Conservation (phyloP, 1,140 invertebrate genomes). For the Drosophila arawakana region DNA sequence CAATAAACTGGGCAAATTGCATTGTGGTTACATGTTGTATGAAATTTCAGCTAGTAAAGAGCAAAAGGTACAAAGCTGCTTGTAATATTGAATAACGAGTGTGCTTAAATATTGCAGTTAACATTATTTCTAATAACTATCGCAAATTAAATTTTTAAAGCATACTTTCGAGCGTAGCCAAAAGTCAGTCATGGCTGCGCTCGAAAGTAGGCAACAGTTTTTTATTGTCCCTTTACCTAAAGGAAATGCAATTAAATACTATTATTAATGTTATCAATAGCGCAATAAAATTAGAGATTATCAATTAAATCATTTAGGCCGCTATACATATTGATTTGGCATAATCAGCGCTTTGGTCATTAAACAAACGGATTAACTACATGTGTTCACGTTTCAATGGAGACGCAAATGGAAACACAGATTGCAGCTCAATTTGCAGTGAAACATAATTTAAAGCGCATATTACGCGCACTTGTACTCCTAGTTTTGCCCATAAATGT, state of each 20-base stretch:
- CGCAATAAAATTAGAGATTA: neutral
- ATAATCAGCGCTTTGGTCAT: conserved; percentile 2
- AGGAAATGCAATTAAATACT: neutral
- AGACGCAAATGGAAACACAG: conserved; percentile 17
- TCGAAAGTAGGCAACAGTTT: conserved; percentile 1
- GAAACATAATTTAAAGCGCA: conserved; percentile 49
- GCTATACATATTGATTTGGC: neutral
- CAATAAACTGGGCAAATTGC: conserved; percentile 30
- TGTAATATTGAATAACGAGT: conserved; percentile 18
- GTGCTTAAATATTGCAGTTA: neutral
- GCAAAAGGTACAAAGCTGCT: conserved; percentile 10
- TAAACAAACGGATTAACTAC: conserved; percentile 10
- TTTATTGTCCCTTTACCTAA: neutral
- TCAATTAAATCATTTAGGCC: conserved; percentile 1
- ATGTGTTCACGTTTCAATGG: conserved; percentile 4
- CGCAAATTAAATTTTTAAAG: neutral
- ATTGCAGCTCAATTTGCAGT: conserved; percentile 44
- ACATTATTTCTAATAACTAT: neutral
- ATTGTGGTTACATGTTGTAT: conserved; percentile 9
- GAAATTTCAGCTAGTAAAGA: neutral
- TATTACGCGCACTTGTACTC: conserved; percentile 54
- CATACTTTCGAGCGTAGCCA: neutral
- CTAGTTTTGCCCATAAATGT: conserved; percentile 56
- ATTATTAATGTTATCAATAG: neutral
- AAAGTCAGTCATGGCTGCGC: neutral